Base-by-base conservation (phyloP, 1,140 invertebrate species). In the Scylla paramamosain region DNA sequence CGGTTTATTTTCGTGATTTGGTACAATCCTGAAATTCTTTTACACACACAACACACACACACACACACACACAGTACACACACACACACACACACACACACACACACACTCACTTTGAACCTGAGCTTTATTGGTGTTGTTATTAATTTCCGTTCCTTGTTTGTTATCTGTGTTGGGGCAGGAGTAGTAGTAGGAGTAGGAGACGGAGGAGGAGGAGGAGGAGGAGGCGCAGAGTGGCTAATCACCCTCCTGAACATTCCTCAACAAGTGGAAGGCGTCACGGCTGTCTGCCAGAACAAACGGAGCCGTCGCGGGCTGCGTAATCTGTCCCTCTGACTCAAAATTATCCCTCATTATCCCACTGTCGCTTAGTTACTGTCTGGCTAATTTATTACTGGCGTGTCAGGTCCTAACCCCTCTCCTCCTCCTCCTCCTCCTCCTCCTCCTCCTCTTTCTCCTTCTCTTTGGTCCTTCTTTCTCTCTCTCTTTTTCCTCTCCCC, bases 321-420 rank as follows among this genome's bases (percentile, higher is more conserved):
- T 77, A 77, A 77, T 77, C 67, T 77, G 67, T 32, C 87, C 87
- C 87, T 14, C 87, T 32, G 46, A 39, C 91, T 77, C 28, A 77
- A 67, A 77, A 92, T 92, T 92, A 92, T 77, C 91, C 77, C 39
- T 93, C 39, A 77, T 77, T 77, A 48, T 48, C 90, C 52, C 48
- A 28, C 28, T 91, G 90, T 91, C 90, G 90, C 32, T 91, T 91
- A 91, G 52, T 91, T 91, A 91, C 52, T 91, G 90, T 91, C 90
- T 32, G 52, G 52, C 90, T 48, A 91, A 91, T 91, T 52, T 91
- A 91, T 91, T 91, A 91, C 45, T 45, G 90, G 52, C 90, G 45
- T 91, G 90, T 91, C 90, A 67, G 52, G 90, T n/a, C 90, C 8
- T n/a, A 77, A 77, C 16, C 16, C 67, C 67, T 20, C 20, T 8